Evolutionary conservation across 2,797 vertebrate species (phyloP), one percentile per base, ranked within the genome.

Genomic region (Liasis olivaceus): DNA sequence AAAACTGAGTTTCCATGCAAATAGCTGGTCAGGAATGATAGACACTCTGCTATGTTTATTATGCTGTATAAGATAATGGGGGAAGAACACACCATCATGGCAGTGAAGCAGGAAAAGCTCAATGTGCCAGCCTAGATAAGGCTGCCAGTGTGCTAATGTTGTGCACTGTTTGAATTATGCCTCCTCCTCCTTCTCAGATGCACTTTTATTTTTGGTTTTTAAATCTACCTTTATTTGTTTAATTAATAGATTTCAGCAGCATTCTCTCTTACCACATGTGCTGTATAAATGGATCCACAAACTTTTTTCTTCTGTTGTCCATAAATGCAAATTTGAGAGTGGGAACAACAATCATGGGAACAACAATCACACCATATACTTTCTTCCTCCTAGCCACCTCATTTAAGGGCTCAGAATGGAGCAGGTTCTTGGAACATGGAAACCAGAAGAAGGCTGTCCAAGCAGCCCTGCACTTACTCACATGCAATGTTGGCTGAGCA

Each of bases 331-430:
- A 26, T 59, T 2, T 93, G 31, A 92, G 88, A 36, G 36, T 36
- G 36, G 94, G 91, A 96, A 95, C 93, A 0, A 72, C 9, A 90
- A 87, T 87, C 91, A 88, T 89, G 36, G 94, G 91, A 96, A 95
- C 93, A 0, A 72, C 7, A 90, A 87, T 87, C 91, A 88, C 90
- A 69, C 63, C 84, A 77, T 87, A 12, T 5, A 0, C 91, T 91
- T 58, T 36, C 87, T 92, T 31, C 31, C 88, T 36, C 72, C 7
- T 56, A 5, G 31, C 60, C 28, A 14, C 81, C 60, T 93, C 85
- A 84, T 91, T 17, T 15, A 60, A 92, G 94, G 24, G 12, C 87
- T 60, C 90, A 85, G 91, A 31, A 56, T 59, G 84, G 51, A 93
- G 0, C 9, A 58, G 87, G 64, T 59, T 89, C 87, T 85, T 26